Conservation (phyloP, 2,888 invertebrate genomes). For the Serrognathus titanus region DNA sequence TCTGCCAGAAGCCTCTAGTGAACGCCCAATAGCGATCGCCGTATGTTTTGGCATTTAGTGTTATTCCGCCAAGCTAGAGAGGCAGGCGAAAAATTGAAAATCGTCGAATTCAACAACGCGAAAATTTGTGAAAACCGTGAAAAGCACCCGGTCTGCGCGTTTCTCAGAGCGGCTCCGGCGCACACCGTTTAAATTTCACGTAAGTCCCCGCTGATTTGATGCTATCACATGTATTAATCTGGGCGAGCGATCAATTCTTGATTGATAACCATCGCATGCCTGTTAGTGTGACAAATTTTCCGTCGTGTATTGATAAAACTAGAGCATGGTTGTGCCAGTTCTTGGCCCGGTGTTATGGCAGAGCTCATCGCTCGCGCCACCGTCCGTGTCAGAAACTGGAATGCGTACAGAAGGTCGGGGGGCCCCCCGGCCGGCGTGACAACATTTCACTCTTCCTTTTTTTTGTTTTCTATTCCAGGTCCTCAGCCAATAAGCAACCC, state of each 20-base stretch:
- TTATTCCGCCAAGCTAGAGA: slow-evolving; percentile 35
- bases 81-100: slow-evolving; percentile 45
- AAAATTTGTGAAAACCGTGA: slow-evolving; percentile 38
- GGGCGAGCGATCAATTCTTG: slow-evolving; percentile 35
- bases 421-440: background rate
- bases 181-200: slow-evolving; percentile 45
- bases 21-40: slow-evolving; percentile 34
- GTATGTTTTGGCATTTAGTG: slow-evolving; percentile 37
- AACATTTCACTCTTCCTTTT: background rate
- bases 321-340: slow-evolving; percentile 44
- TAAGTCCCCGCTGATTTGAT: slow-evolving; percentile 37
- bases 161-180: slow-evolving; percentile 25
- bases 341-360: slow-evolving; percentile 36
- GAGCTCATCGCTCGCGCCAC: slow-evolving; percentile 46
- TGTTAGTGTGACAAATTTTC: slow-evolving; percentile 10
- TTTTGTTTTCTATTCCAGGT: slow-evolving; percentile 25
- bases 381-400: slow-evolving; percentile 40
- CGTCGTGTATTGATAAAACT: slow-evolving; percentile 45
- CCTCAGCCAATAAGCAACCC: slow-evolving; percentile 27
- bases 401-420: slow-evolving; percentile 4
- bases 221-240: background rate
- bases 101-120: slow-evolving; percentile 44
- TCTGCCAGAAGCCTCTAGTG: slow-evolving; percentile 49
- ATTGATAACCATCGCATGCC: slow-evolving; percentile 37
- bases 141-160: slow-evolving; percentile 21